Evolutionary conservation across 2,113 vertebrate genomes (phyloP).

Genomic region (Aleadryas rufinucha): DNA sequence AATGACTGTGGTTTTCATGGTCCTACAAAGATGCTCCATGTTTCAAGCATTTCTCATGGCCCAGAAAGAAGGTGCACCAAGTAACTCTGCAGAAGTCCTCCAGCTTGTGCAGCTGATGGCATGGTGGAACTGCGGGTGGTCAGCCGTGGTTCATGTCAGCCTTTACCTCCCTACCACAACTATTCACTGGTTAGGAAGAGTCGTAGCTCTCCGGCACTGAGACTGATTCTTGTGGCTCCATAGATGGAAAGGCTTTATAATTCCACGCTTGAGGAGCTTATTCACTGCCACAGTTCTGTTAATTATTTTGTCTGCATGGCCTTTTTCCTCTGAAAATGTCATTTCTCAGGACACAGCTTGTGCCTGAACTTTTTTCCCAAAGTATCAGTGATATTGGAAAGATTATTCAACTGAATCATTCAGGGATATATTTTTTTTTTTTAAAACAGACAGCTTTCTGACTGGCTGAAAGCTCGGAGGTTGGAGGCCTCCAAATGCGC

Average conservation of each 20-base stretch:
- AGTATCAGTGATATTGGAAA: not conserved
- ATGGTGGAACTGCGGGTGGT: fast-evolving
- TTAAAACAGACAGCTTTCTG: not conserved
- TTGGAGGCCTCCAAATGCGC: not conserved
- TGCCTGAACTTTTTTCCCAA: not conserved
- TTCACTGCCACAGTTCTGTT: not conserved
- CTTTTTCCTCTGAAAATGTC: not conserved
- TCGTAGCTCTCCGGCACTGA: not conserved
- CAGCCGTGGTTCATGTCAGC: not conserved
- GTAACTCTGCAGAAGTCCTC: not conserved
- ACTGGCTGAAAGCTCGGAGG: not conserved
- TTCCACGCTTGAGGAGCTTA: not conserved
- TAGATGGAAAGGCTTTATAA: not conserved
- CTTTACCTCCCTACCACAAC: not conserved
- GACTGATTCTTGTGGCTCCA: not conserved
- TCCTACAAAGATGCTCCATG: not conserved
- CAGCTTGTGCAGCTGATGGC: not conserved
- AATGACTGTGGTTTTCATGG: not conserved
- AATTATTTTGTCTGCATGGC: not conserved
- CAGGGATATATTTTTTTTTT: not conserved
- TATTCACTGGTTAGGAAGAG: not conserved
- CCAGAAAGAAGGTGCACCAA: not conserved
- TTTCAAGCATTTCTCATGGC: not conserved
- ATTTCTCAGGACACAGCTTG: not conserved
- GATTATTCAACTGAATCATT: not conserved